Evolutionary conservation across 2,113 vertebrate species (phyloP).

Genomic region (Dicaeum eximium): DNA sequence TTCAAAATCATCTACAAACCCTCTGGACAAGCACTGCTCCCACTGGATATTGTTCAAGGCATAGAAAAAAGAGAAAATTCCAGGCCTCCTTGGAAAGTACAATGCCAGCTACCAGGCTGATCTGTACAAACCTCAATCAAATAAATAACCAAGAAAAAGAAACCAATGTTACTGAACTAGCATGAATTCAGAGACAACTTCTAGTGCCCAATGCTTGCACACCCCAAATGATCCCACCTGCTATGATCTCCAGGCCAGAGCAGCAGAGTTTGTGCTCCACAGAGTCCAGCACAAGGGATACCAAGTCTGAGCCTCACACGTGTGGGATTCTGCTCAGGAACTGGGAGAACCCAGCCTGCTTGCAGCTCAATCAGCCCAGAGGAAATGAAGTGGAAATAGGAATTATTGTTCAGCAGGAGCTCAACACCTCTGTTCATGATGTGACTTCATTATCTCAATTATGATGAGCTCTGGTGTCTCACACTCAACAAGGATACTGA

Average conservation of each 20-base stretch:
- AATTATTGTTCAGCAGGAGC: neutral
- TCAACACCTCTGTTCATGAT: neutral
- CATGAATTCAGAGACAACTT: neutral
- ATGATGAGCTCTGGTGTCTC: neutral
- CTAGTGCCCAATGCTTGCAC: neutral
- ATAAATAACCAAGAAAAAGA: neutral
- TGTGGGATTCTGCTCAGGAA: fast-evolving
- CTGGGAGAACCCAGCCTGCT: neutral
- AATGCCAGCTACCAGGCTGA: neutral
- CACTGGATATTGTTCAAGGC: neutral
- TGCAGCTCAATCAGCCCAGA: neutral
- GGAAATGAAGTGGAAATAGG: neutral
- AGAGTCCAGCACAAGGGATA: neutral
- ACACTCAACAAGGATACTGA: neutral
- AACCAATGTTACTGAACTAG: fast-evolving
- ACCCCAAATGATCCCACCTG: fast-evolving
- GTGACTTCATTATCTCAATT: neutral
- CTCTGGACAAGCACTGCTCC: neutral
- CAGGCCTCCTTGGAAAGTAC: neutral
- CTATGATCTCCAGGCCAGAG: neutral
- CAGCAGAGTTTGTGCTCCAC: neutral
- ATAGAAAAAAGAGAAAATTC: neutral
- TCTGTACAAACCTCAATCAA: neutral
- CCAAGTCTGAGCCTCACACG: neutral
- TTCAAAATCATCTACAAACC: neutral